Evolutionary conservation across 1,140 invertebrate species (phyloP), one percentile per base, ranked within the genome.

Genomic region (Aphaenogaster floridana): DNA sequence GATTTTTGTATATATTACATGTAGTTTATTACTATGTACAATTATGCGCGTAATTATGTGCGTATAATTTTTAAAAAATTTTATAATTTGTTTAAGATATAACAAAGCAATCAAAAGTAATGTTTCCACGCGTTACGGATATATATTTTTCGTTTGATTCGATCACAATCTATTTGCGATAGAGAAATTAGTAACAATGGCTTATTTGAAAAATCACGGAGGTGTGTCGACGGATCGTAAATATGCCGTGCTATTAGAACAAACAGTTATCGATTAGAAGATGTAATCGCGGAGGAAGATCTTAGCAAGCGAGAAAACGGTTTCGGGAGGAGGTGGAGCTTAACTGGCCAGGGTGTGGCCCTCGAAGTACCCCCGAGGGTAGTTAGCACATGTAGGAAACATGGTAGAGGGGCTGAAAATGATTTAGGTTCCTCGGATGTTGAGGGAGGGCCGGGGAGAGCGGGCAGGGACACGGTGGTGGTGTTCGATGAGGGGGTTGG

Each of bases 351-450:
- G 90, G 90, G 91, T 90, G 91, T 87, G 91, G 90, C 77, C 71
- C 91, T 89, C 83, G 80, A 88, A 87, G 84, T 87, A 88, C 42
- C 79, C 63, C 68, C 83, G 86, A 88, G 90, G 91, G 91, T 92
- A 91, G 91, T 92, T 92, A 92, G 85, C 72, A 78, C 83, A 86
- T 66, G 86, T 84, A 86, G 91, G 77, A 85, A 89, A 68, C 54
- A 79, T 2, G 45, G 78, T 89, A 80, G 86, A 87, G 91, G 90
- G 91, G 90, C 72, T 90, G 88, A 66, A 92, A 92, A 92, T 92
- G 91, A 92, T 92, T 91, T 92, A 92, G 91, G 90, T 92, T 89
- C 86, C 89, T 91, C 80, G 86, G 69, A 84, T 86, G 88, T 88
- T 83, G 90, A 71, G 68, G 72, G 89, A 87, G 72, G 84, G 76